Percentiles rank a stretch among this genome's conserved stretches.
phyloP scores from a whole-genome alignment of 1,140 invertebrate genomes.

The Chionoecetes opilio region DNA sequence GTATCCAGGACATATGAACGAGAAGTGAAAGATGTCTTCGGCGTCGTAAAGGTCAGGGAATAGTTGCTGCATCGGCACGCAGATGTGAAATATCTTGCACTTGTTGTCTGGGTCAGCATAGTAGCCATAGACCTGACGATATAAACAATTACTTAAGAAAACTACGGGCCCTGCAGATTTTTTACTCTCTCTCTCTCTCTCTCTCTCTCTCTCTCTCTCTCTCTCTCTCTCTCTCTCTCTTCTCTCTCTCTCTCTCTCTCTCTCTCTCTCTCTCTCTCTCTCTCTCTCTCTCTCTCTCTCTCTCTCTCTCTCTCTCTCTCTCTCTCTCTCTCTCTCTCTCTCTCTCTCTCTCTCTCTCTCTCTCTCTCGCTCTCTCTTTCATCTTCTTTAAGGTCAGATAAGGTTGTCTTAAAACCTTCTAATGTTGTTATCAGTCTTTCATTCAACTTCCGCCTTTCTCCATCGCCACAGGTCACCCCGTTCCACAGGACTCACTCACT shows the following conservation, averaged over 20 bases:
- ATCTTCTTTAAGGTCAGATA: too few species aligned
- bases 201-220: constrained; percentile 2
- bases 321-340: neutral
- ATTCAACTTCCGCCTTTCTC: too few species aligned
- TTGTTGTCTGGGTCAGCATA: constrained; percentile 74
- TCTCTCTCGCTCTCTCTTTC: too few species aligned
- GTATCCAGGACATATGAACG: constrained; percentile 70
- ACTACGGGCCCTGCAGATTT: neutral
- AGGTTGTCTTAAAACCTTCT: neutral
- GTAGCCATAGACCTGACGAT: constrained; percentile 71
- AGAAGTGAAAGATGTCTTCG: constrained; percentile 68
- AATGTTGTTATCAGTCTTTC: neutral
- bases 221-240: constrained; percentile 24
- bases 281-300: too few species aligned
- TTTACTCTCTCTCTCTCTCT: neutral
- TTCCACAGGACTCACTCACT: constrained; percentile 46
- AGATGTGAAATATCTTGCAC: constrained; percentile 74
- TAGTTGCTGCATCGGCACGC: constrained; percentile 70
- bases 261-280: neutral
- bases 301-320: too few species aligned
- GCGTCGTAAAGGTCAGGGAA: constrained; percentile 64
- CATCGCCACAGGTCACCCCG: neutral
- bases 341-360: too few species aligned
- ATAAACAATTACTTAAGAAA: neutral
- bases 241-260: neutral